Evolutionary conservation across 2,888 invertebrate species (phyloP).

Genomic region (Cryptocephalus primarius): DNA sequence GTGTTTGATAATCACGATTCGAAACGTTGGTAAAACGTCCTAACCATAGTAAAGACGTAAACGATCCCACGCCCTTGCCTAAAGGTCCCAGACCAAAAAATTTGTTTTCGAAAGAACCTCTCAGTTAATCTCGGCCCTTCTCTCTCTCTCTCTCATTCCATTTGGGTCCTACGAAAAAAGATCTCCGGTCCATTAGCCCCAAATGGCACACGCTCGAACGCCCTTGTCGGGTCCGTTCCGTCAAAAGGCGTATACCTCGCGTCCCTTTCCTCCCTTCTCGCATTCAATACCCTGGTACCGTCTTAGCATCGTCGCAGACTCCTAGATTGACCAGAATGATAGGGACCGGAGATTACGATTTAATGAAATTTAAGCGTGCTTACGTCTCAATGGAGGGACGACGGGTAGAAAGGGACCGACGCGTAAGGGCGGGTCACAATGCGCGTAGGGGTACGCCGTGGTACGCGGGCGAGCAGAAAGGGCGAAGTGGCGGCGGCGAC

Average conservation of each 20-base stretch:
- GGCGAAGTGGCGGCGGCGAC: no score
- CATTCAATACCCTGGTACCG: conserved; percentile 14
- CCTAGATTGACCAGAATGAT: conserved; percentile 15
- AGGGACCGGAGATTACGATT: conserved; percentile 14
- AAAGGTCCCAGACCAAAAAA: no score
- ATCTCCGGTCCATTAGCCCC: conserved; percentile 31
- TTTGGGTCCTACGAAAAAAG: conserved; percentile 14
- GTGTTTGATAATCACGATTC: no score
- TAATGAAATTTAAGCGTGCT: conserved; percentile 16
- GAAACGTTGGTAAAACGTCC: no score
- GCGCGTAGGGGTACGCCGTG: no score
- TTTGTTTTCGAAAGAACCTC: no score
- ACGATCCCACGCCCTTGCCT: no score
- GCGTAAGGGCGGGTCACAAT: no score
- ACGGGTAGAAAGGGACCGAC: no score
- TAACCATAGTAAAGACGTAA: no score
- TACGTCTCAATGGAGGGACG: not conserved
- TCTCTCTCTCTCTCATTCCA: conserved; percentile 13
- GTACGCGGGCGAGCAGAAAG: no score
- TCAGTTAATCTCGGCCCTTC: not conserved
- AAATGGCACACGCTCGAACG: conserved; percentile 33
- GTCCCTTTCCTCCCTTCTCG: conserved; percentile 13
- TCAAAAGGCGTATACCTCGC: conserved; percentile 16
- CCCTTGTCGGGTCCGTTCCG: conserved; percentile 31
- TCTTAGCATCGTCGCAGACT: conserved; percentile 6